phyloP scores from a whole-genome alignment of 2,113 vertebrate genomes.

The Ochotona princeps region DNA sequence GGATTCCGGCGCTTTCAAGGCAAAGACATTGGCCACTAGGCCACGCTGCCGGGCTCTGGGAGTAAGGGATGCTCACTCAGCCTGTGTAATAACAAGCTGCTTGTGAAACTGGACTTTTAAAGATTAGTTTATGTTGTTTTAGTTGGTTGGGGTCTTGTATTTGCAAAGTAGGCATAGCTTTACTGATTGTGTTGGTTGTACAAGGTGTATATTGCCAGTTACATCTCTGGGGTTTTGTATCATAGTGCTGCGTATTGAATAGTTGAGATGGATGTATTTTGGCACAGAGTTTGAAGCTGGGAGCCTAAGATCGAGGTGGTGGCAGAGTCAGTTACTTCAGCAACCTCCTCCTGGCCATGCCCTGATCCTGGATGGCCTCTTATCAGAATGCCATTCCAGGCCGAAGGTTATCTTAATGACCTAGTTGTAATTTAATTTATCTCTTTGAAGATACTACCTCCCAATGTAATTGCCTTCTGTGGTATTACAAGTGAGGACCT shows the following conservation, averaged over 20 bases:
- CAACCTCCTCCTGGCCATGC: neutral
- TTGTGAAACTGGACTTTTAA: neutral
- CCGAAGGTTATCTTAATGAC: neutral
- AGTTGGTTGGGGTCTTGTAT: neutral
- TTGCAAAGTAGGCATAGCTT: neutral
- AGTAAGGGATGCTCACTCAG: too few species aligned
- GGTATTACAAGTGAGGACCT: neutral
- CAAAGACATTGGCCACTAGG: too few species aligned
- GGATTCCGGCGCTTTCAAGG: too few species aligned
- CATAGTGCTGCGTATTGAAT: neutral
- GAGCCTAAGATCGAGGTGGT: neutral
- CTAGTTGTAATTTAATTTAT: conserved; percentile 12
- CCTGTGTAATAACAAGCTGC: neutral
- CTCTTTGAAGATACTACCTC: neutral
- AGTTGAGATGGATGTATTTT: neutral
- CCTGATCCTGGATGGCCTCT: neutral
- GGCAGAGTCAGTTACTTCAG: neutral
- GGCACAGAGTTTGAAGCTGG: neutral
- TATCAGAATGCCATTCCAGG: neutral
- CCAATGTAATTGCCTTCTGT: neutral
- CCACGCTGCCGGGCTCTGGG: too few species aligned
- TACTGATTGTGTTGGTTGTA: conserved; percentile 28
- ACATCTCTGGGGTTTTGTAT: neutral
- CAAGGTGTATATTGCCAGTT: neutral
- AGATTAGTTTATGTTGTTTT: neutral